Conservation (phyloP, 2,113 vertebrate genomes). For the Sorex araneus region DNA sequence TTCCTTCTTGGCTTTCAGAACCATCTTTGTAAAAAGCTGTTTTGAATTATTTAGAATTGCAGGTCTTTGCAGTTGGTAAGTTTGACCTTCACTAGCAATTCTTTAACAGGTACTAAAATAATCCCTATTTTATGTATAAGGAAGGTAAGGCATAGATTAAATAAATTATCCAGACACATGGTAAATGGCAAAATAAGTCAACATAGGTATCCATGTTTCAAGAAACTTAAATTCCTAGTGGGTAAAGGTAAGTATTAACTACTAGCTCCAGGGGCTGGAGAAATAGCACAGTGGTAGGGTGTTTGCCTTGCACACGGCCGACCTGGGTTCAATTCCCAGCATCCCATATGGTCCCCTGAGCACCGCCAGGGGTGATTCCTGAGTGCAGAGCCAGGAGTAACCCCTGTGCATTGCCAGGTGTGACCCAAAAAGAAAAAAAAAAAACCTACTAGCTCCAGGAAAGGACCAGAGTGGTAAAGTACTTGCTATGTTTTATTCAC, state of each 20-base stretch:
- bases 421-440: too few relatives aligned
- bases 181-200: not conserved
- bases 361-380: too few relatives aligned
- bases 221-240: not conserved
- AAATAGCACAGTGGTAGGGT: too few relatives aligned
- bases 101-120: not conserved
- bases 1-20: too few relatives aligned
- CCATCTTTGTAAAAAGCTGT: not conserved
- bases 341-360: too few relatives aligned
- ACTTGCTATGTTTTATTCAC: not conserved
- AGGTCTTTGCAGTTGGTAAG: not conserved
- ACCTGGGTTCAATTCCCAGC: too few relatives aligned
- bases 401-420: too few relatives aligned
- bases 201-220: not conserved
- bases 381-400: too few relatives aligned
- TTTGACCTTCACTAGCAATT: constrained; percentile 1
- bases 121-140: not conserved
- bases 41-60: constrained; percentile 8
- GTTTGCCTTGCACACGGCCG: too few relatives aligned
- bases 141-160: not conserved
- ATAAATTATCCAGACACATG: not conserved
- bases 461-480: not conserved
- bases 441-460: not conserved
- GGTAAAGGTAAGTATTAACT: not conserved
- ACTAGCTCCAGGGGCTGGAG: not conserved